These are phyloP conservation scores for Troides aeacus DNA, from an alignment of 2,888 invertebrate species.

Conservation along the genomic window DNA sequence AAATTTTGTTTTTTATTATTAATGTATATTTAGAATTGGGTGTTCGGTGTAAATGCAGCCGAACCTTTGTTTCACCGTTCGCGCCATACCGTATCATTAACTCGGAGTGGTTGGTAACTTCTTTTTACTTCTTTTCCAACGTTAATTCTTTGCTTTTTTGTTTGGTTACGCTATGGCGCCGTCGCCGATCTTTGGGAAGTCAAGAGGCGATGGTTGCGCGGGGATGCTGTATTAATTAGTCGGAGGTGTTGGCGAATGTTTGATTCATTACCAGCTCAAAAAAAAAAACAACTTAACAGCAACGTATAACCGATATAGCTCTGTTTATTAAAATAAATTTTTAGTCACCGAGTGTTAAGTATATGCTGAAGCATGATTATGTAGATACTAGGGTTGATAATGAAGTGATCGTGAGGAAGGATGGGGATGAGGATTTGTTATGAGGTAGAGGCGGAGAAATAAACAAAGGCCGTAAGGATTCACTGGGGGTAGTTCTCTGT, in stretches of 20 bases:
- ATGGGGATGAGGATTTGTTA: too few species aligned
- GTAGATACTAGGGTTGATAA: too few species aligned
- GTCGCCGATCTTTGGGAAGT: constrained; percentile 65
- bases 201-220: constrained; percentile 54
- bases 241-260: constrained; percentile 33
- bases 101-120: constrained; percentile 73
- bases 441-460: too few species aligned
- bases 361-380: too few species aligned
- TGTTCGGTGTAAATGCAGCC: constrained; percentile 55
- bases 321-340: neutral
- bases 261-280: constrained; percentile 10
- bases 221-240: constrained; percentile 58
- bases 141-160: constrained; percentile 69
- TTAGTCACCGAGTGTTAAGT: too few species aligned
- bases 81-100: constrained; percentile 79
- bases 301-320: neutral
- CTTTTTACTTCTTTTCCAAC: constrained; percentile 68
- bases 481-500: too few species aligned
- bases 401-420: too few species aligned
- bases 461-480: too few species aligned
- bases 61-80: constrained; percentile 75
- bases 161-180: constrained; percentile 67
- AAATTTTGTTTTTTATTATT: too few species aligned
- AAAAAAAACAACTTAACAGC: neutral
- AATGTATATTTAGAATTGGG: too few species aligned